phyloP scores from a whole-genome alignment of 2,113 vertebrate species.

The Thalassarche chlororhynchos region DNA sequence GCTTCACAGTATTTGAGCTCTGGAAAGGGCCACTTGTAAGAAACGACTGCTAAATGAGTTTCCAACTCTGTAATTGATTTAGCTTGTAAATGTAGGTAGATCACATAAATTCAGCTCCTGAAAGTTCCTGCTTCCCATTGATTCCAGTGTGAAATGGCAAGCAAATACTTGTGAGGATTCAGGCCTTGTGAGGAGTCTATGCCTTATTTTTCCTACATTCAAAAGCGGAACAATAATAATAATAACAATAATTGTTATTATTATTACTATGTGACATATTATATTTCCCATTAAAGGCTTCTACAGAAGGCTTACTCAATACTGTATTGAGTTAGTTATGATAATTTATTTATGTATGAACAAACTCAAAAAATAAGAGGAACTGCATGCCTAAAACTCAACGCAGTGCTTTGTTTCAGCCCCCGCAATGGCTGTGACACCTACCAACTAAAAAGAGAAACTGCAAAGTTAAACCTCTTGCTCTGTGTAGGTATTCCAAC shows the following conservation, averaged over 20 bases:
- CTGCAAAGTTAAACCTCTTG: background rate
- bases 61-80: background rate
- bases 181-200: background rate
- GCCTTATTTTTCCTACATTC: background rate
- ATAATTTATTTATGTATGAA: background rate
- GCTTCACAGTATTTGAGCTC: background rate
- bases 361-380: background rate
- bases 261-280: background rate
- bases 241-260: too few species aligned
- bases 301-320: background rate
- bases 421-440: background rate
- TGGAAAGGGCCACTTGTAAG: background rate
- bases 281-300: background rate
- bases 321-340: background rate
- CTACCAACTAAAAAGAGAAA: slow-evolving; percentile 14
- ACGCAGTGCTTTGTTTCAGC: background rate
- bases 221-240: background rate
- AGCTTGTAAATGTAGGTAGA: background rate
- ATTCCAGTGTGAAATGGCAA: background rate
- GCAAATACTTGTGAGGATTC: background rate
- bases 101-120: background rate
- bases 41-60: background rate
- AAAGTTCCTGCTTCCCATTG: background rate
- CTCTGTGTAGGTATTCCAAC: background rate
- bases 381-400: background rate